A percentile compares a stretch with the other conserved stretches of the same genome.
Evolutionary conservation across 2,797 vertebrate species (phyloP).

Genomic region (Enteromius treurensis): DNA sequence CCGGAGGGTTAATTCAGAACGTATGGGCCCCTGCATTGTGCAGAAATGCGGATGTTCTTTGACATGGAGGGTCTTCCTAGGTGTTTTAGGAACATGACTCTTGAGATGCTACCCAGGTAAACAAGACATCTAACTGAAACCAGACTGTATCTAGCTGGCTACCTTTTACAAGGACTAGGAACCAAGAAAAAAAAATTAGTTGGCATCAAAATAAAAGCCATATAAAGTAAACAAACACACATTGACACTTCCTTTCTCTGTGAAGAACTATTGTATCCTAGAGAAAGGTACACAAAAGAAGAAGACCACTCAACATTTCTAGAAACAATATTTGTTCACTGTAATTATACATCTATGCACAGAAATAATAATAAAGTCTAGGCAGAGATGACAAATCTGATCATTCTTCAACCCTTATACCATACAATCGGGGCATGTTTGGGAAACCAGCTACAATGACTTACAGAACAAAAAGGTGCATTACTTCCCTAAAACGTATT

Average conservation of each 20-base stretch:
- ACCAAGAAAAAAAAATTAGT: not conserved
- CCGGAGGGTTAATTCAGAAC: slow-evolving; percentile 43
- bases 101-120: slow-evolving; percentile 13
- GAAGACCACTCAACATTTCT: not conserved
- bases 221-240: not conserved
- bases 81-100: slow-evolving; percentile 11
- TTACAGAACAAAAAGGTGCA: slow-evolving; percentile 18
- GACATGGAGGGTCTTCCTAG: slow-evolving; percentile 15
- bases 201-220: not conserved
- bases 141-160: not conserved
- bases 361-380: not conserved
- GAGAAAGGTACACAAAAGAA: not conserved
- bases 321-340: not conserved
- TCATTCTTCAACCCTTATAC: not conserved
- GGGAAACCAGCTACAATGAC: slow-evolving; percentile 28
- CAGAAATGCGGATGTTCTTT: slow-evolving; percentile 13
- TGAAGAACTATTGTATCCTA: not conserved
- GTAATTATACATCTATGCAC: no score
- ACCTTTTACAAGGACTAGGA: not conserved
- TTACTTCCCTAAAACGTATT: slow-evolving; percentile 29
- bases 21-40: slow-evolving; percentile 29
- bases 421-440: slow-evolving; percentile 38
- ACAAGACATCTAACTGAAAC: not conserved
- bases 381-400: slow-evolving; percentile 1
- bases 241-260: not conserved